phyloP scores from a whole-genome alignment of 2,113 vertebrate genomes.

The Micromys minutus region DNA sequence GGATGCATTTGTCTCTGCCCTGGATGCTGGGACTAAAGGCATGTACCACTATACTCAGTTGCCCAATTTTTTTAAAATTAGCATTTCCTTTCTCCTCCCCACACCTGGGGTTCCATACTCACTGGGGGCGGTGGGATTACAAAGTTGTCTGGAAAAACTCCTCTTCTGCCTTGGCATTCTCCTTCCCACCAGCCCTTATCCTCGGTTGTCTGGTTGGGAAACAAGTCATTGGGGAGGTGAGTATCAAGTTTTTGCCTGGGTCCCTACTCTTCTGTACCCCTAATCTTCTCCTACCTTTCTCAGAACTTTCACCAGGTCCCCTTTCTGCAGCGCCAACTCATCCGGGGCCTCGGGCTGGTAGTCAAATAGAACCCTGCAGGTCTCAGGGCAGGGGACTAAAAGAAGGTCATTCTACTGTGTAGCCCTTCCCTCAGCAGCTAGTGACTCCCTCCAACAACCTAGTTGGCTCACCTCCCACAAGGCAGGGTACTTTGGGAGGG shows the following conservation, averaged over 20 bases:
- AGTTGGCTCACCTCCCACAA: not conserved
- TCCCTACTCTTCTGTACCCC: not conserved
- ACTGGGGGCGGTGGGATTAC: constrained; percentile 88
- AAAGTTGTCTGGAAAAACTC: constrained; percentile 93
- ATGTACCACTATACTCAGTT: not conserved
- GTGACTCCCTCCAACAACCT: not conserved
- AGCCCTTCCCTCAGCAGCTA: not conserved
- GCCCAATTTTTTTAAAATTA: not conserved
- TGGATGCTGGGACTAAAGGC: not conserved
- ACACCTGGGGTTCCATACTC: not conserved
- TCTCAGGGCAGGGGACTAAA: constrained; percentile 84
- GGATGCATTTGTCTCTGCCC: not conserved
- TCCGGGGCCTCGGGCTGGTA: constrained; percentile 86
- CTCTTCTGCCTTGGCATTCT: constrained; percentile 87
- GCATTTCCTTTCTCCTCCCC: not conserved
- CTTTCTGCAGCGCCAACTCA: constrained; percentile 87
- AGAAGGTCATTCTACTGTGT: not conserved
- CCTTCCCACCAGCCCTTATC: constrained; percentile 95
- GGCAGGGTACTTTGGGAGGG: not conserved
- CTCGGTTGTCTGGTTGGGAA: constrained; percentile 77
- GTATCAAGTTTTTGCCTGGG: not conserved
- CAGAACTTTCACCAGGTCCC: constrained; percentile 87
- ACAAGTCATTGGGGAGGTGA: not conserved
- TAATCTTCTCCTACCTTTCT: constrained; percentile 85
- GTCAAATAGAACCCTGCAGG: constrained; percentile 90